phyloP scores from a whole-genome alignment of 2,113 vertebrate genomes.

The Stegastes partitus region DNA sequence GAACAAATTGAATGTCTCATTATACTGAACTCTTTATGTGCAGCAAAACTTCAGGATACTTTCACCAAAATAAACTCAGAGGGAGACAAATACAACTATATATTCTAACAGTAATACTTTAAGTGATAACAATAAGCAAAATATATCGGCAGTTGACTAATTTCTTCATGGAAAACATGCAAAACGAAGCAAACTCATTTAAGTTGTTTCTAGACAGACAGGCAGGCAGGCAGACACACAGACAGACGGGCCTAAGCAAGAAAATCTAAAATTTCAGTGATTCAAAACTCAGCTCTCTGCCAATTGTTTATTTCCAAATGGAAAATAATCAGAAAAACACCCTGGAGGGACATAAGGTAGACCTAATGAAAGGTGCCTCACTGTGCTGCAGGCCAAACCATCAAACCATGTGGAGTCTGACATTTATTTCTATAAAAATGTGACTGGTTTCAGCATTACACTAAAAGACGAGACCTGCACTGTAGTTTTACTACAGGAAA shows the following conservation, averaged over 20 bases:
- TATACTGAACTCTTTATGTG: not conserved
- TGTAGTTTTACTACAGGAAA: conserved; percentile 40
- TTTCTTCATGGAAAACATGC: conserved; percentile 5
- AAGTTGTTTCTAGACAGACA: conserved; percentile 23
- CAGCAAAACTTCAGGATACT: not conserved
- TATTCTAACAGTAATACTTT: not conserved
- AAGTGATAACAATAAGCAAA: conserved; percentile 13
- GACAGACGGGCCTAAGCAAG: no score
- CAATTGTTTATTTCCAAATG: conserved; percentile 17
- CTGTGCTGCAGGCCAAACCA: conserved; percentile 31
- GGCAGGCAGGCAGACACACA: no score
- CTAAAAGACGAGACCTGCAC: conserved; percentile 3
- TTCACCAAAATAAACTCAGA: conserved; percentile 1
- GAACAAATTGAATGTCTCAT: conserved; percentile 11
- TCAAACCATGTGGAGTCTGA: conserved; percentile 25
- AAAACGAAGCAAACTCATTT: conserved; percentile 36
- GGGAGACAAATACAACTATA: not conserved
- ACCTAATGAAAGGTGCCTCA: conserved; percentile 38
- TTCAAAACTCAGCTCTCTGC: conserved; percentile 8
- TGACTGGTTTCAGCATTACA: conserved; percentile 31
- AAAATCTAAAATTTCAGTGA: conserved; percentile 1
- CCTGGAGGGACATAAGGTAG: conserved; percentile 36
- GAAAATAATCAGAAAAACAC: conserved; percentile 54
- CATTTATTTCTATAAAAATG: conserved; percentile 49
- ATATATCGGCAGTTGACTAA: not conserved